phyloP scores from a whole-genome alignment of 2,113 vertebrate genomes.

The Monopterus albus region DNA sequence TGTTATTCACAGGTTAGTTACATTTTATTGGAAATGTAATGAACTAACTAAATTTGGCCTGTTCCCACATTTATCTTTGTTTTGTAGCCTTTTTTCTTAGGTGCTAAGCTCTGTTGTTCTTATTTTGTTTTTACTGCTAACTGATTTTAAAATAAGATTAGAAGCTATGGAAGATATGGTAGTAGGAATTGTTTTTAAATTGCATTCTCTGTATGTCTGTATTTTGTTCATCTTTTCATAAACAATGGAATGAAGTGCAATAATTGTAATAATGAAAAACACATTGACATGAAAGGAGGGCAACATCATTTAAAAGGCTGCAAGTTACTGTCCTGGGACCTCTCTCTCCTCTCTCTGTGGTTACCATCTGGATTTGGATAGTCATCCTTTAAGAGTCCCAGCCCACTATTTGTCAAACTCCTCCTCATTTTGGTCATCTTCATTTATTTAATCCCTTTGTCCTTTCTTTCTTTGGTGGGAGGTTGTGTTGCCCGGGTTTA shows the following conservation, averaged over 20 bases:
- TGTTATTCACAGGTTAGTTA: slow-evolving; percentile 74
- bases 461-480: too few species aligned
- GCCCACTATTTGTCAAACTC: too few species aligned
- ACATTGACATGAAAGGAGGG: neutral
- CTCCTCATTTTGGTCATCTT: too few species aligned
- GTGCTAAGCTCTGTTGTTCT: neutral
- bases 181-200: neutral
- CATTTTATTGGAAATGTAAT: slow-evolving; percentile 67
- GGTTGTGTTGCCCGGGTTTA: too few species aligned
- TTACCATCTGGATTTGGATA: too few species aligned
- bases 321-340: too few species aligned
- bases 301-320: neutral
- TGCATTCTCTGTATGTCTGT: neutral
- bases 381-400: too few species aligned
- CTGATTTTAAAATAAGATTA: slow-evolving; percentile 4
- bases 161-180: neutral
- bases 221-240: neutral
- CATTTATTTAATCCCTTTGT: too few species aligned
- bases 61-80: slow-evolving; percentile 35
- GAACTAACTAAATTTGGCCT: slow-evolving; percentile 49
- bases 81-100: slow-evolving; percentile 15
- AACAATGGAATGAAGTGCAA: neutral
- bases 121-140: neutral
- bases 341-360: too few species aligned
- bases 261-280: neutral